phyloP scores from a whole-genome alignment of 2,797 vertebrate species.

The Allobates femoralis region DNA sequence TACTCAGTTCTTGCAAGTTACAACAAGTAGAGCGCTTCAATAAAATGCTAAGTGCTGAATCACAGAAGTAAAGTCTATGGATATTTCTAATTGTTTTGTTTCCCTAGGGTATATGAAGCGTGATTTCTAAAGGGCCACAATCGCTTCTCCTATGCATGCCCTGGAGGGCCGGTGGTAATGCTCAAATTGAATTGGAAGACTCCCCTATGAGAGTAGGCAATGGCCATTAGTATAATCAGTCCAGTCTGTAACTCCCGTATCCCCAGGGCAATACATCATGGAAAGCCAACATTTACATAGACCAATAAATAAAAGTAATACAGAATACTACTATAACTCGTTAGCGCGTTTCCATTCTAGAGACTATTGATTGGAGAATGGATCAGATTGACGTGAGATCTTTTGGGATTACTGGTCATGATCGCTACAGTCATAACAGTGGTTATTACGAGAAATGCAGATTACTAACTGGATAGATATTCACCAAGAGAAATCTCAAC shows the following conservation, averaged over 20 bases:
- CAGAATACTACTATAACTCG: background rate
- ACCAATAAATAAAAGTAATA: background rate
- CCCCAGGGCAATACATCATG: background rate
- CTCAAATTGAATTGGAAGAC: constrained; percentile 25
- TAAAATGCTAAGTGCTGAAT: background rate
- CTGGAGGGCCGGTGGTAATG: background rate
- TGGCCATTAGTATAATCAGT: constrained; percentile 9
- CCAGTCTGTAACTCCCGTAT: background rate
- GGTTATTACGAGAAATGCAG: background rate
- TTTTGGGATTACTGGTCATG: too few species aligned
- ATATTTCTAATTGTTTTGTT: background rate
- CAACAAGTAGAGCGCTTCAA: constrained; percentile 1
- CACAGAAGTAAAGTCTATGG: background rate
- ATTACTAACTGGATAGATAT: background rate
- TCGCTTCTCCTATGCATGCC: background rate
- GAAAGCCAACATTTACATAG: background rate
- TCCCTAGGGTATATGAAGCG: background rate
- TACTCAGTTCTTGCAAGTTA: background rate
- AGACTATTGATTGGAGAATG: too few species aligned
- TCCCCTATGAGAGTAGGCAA: constrained; percentile 6
- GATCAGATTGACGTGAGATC: too few species aligned
- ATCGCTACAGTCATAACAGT: too few species aligned
- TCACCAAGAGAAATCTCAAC: background rate
- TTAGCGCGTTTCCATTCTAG: too few species aligned
- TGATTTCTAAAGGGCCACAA: background rate